Base-by-base conservation (phyloP, 2,113 vertebrate genomes). In the Dromaius novaehollandiae region DNA sequence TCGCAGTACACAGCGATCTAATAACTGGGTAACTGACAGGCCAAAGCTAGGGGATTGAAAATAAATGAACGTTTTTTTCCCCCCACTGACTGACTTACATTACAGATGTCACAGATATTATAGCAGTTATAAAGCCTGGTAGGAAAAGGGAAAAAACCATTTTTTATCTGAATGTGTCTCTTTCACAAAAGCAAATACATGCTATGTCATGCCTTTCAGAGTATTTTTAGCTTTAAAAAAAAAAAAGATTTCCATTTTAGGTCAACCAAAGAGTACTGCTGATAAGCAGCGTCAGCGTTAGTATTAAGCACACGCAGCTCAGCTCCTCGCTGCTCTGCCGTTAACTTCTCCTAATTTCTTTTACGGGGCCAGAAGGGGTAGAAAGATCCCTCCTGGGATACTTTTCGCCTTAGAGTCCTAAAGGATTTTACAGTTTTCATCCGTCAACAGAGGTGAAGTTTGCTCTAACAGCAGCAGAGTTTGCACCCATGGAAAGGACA, bases 171-270 rank as follows among this genome's bases (percentile, higher is more conserved):
- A 92, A n/a, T 69, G 7, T 36, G 50, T 61, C 34, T 18, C n/a
- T 77, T 58, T 88, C 42, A 93, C 69, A 84, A 82, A 96, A 75
- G 32, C 18, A 46, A 92, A 74, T 48, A 55, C 16, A 48, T 30
- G 30, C 22, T 46, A 22, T 26, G 51, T 84, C 80, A 81, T 34
- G 13, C 55, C 28, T 95, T 90, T 84, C 55, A 68, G 30, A 53
- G 6, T 55, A 84, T 26, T 86, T 92, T 70, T 86, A 74, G 40
- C 38, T 83, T 66, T 5, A 7, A 88, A 38, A 38, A 7, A 88
- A 77, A 44, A 46, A 68, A 66, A 50, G 0, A 16, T 3, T 60
- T 89, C 79, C 69, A 79, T 53, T 82, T 90, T 81, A 91, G 65
- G 73, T 56, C 70, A 82, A 38, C 20, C 58, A 88, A 8, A 51